phyloP scores from a whole-genome alignment of 1,140 invertebrate species.

The Stenopsyche tienmushanensis region DNA sequence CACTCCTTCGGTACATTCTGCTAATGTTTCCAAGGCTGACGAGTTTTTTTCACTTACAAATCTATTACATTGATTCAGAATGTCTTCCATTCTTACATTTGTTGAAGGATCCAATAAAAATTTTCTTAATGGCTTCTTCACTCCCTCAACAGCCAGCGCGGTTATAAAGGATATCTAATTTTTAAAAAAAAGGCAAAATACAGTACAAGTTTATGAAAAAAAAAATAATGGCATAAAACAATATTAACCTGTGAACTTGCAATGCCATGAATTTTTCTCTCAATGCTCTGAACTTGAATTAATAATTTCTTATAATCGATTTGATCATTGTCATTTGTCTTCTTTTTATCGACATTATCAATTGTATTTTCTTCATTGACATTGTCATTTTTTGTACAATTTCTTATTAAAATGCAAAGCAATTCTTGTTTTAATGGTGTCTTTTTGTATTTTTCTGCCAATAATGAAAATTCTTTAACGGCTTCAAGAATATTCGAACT shows the following conservation, averaged over 20 bases:
- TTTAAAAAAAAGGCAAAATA: constrained; percentile 19
- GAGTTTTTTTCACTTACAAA: constrained; percentile 55
- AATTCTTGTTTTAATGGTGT: constrained; percentile 60
- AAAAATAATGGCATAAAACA: constrained; percentile 21
- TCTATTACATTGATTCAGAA: constrained; percentile 53
- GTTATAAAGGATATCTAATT: constrained; percentile 51
- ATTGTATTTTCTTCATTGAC: constrained; percentile 44
- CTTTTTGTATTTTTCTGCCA: constrained; percentile 51
- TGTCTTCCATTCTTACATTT: constrained; percentile 48
- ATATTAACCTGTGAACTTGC: constrained; percentile 48
- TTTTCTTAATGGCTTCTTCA: constrained; percentile 52
- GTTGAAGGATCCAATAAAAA: constrained; percentile 49
- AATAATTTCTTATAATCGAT: constrained; percentile 38
- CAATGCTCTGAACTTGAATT: constrained; percentile 2
- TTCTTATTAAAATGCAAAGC: constrained; percentile 48
- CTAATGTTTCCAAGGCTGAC: constrained; percentile 48
- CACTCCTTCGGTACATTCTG: constrained; percentile 46
- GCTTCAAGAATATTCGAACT: constrained; percentile 53
- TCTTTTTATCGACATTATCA: constrained; percentile 47
- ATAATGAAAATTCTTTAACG: constrained; percentile 50
- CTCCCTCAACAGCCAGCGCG: constrained; percentile 55
- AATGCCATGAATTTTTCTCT: constrained; percentile 47
- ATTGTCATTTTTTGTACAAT: constrained; percentile 43
- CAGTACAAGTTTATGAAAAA: constrained; percentile 21
- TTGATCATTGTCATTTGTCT: constrained; percentile 48